Evolutionary conservation across 1,140 invertebrate species (phyloP).

Genomic region (Adoxophyes honmai): DNA sequence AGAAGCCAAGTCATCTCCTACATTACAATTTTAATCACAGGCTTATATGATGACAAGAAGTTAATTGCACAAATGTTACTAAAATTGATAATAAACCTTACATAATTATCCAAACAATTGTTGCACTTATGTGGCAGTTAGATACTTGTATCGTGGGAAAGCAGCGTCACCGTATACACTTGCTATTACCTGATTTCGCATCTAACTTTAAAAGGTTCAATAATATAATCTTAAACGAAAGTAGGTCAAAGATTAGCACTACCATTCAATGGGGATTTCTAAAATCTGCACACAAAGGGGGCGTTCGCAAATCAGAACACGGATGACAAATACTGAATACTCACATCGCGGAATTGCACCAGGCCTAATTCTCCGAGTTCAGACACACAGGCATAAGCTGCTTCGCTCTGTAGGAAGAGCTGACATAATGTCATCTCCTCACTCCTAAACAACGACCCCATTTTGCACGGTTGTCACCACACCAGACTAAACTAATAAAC

Average conservation of each 20-base stretch:
- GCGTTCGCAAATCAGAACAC: not conserved
- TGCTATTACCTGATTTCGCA: no score
- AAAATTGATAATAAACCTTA: no score
- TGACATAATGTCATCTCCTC: slow-evolving; percentile 97
- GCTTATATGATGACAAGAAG: no score
- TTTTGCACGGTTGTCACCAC: slow-evolving; percentile 61
- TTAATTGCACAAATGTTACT: no score
- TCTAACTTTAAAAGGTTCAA: slow-evolving; percentile 14
- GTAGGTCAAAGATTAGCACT: slow-evolving; percentile 28
- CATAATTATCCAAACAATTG: no score
- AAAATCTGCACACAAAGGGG: not conserved
- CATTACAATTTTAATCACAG: no score
- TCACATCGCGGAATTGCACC: slow-evolving; percentile 95
- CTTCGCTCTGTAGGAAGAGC: slow-evolving; percentile 94
- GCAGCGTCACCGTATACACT: no score
- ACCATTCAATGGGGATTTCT: slow-evolving; percentile 15
- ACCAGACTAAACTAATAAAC: slow-evolving; percentile 43
- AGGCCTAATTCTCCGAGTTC: slow-evolving; percentile 95
- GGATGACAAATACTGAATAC: slow-evolving; percentile 47
- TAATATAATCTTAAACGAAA: slow-evolving; percentile 20
- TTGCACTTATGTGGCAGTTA: no score
- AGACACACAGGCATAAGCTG: slow-evolving; percentile 95
- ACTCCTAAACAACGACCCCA: slow-evolving; percentile 91
- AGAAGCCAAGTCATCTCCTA: no score
- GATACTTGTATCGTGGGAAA: no score